Percentiles rank a stretch among this genome's conserved stretches.
Evolutionary conservation across 1,140 invertebrate genomes (phyloP).

Genomic region (Hermetia illucens): DNA sequence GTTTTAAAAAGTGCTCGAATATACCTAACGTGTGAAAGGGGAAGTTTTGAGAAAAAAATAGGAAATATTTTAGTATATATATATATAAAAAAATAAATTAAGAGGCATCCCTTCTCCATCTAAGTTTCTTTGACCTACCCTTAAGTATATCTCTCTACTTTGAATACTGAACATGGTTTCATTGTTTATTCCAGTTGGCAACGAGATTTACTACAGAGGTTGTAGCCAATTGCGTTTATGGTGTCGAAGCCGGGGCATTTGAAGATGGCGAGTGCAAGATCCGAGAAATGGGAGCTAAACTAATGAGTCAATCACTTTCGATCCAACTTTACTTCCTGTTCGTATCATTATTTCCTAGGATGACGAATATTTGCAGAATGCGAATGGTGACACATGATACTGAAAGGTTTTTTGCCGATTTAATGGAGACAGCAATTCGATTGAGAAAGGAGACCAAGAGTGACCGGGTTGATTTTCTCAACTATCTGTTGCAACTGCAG

Average conservation of each 20-base stretch:
- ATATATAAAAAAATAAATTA: background rate
- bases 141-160: too few relatives aligned
- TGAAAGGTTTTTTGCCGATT: constrained; percentile 21
- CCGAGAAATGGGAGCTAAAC: constrained; percentile 11
- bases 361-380: constrained; percentile 10
- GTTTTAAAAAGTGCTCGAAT: too few relatives aligned
- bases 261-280: constrained; percentile 12
- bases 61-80: too few relatives aligned
- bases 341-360: constrained; percentile 10
- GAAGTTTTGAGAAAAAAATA: too few relatives aligned
- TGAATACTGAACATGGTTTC: too few relatives aligned
- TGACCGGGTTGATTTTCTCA: constrained; percentile 22
- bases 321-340: constrained; percentile 12
- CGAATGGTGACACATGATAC: constrained; percentile 13
- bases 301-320: constrained; percentile 14
- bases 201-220: constrained; percentile 33
- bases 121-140: too few relatives aligned
- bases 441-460: constrained; percentile 12
- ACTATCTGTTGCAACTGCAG: constrained; percentile 24
- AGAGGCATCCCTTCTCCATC: too few relatives aligned
- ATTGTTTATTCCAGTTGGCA: constrained; percentile 10
- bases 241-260: constrained; percentile 29
- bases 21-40: too few relatives aligned
- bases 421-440: constrained; percentile 19
- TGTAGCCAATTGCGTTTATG: constrained; percentile 34